Base-by-base conservation (phyloP, 2,888 invertebrate genomes). In the Chaitophorus viminalis region DNA sequence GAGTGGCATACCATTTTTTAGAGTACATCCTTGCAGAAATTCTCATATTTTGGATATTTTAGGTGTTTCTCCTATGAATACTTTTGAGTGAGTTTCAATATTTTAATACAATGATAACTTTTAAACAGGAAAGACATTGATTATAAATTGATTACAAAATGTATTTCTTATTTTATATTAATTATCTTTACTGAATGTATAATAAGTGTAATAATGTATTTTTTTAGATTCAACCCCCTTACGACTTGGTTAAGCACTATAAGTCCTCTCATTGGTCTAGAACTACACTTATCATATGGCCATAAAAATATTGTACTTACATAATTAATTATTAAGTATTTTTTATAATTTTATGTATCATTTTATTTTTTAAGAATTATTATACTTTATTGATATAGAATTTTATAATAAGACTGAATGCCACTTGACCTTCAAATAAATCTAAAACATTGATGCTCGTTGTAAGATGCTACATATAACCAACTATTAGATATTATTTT, bases 11-110 rank as follows among this genome's bases (percentile, higher is more conserved):
- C 90, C 90, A 14, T 90, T 89, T 82, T 90, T 89, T 88, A 89
- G 89, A 76, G 70, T 90, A 21, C 90, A 90, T 85, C 90, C 90
- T 25, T 90, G 90, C 81, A 88, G 89, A 31, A 90, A 90, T n/a
- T 81, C 89, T 11, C 87, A 90, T 52, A 76, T 90, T 33, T 52
- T 90, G 9, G 17, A 74, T 31, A 36, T 60, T 36, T 85, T 88
- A 4, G 77, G 86, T 46, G 25, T 31, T 75, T 39, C 87, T 74
- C 74, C 74, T 60, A 31, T 39, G 74, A 81, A 79, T 17, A 77
- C 0, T 11, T 18, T 18, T 77, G 11, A 86, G 78, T 86, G 25
- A 52, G 52, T 86, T 52, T 29, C 33, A 77, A 18, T 0, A 52
- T 46, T n/a, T 25, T 75, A 8, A 1, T 52, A 52, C 4, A 21